Base-by-base conservation (phyloP, 2,888 invertebrate genomes). In the Stenodera caucasica region DNA sequence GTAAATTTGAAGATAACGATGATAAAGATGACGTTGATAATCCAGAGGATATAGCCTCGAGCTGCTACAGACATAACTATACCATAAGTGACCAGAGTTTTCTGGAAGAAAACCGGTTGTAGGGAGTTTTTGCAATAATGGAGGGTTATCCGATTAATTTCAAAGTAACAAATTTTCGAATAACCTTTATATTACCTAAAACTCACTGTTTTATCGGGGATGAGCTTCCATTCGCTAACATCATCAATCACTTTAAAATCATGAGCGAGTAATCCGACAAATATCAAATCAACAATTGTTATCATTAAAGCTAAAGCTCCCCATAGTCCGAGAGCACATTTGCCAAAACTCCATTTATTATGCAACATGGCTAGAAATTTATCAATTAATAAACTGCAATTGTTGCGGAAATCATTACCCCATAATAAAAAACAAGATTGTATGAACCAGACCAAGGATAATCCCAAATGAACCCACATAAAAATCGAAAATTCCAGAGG, bases 1-100 rank as follows among this genome's bases (percentile, higher is more conserved):
- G 30, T 45, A 11, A 58, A 54, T 33, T 33, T 64, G 12, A 70
- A 69, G 18, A 81, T 66, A 63, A 73, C 76, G 56, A 75, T 53
- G 35, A 75, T 53, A 23, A 80, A 62, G 0, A 67, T 61, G 9
- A 78, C 51, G 69, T 82, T 81, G 3, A 79, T 71, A 14, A 81
- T 50, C 78, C 80, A 80, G 49, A 82, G 37, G 18, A 80, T 54
- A 62, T 79, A 81, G 14, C 82, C 82, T 58, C 80, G 78, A 12
- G 80, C 69, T 2, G 80, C 72, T 18, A 82, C 53, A n/a, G 58
- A 53, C 65, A 68, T 67, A 77, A 82, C 75, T 5, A 77, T 63
- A 1, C 80, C 76, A 9, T 45, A 45, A 12, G 80, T 73, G 1
- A 75, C 74, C 3, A 32, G 15, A 3, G 12, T 30, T 30, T 32